phyloP scores from a whole-genome alignment of 2,888 invertebrate species.

The Cylindroiulus punctatus region DNA sequence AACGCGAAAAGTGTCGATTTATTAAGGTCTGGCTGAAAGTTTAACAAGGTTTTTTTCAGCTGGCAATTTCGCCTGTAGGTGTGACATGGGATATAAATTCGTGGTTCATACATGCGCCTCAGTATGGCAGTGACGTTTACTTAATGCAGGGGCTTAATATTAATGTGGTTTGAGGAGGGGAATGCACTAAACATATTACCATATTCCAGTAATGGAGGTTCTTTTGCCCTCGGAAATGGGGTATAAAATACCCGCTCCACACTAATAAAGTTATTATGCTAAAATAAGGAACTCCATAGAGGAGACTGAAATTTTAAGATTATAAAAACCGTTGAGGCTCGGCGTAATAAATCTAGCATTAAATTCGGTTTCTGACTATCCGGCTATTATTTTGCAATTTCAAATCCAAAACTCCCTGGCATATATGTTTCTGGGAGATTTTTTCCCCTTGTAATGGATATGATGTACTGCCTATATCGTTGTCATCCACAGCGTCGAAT shows the following conservation, averaged over 20 bases:
- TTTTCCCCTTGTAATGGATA: background rate
- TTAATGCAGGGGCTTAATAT: constrained; percentile 38
- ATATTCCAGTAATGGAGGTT: constrained; percentile 34
- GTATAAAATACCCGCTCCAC: constrained; percentile 17
- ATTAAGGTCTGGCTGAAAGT: constrained; percentile 28
- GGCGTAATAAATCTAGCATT: constrained; percentile 6
- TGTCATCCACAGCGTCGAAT: background rate
- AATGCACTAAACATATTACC: constrained; percentile 25
- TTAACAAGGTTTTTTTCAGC: background rate
- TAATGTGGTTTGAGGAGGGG: constrained; percentile 20
- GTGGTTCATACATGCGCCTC: background rate
- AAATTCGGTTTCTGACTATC: constrained; percentile 38
- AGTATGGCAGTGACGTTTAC: constrained; percentile 23
- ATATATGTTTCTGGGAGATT: background rate
- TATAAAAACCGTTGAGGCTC: constrained; percentile 23
- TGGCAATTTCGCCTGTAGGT: constrained; percentile 17
- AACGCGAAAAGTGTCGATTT: constrained; percentile 19
- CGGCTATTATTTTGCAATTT: background rate
- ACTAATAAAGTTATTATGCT: constrained; percentile 34
- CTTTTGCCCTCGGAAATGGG: constrained; percentile 34
- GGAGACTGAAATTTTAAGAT: constrained; percentile 42
- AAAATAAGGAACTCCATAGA: constrained; percentile 20
- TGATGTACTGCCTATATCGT: background rate
- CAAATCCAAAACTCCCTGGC: background rate
- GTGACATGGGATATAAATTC: constrained; percentile 26